These are phyloP conservation scores for Euphysa ruthae DNA, from an alignment of 30 jellyfish, hydroid and myxozoan species.

Conservation along the genomic window DNA sequence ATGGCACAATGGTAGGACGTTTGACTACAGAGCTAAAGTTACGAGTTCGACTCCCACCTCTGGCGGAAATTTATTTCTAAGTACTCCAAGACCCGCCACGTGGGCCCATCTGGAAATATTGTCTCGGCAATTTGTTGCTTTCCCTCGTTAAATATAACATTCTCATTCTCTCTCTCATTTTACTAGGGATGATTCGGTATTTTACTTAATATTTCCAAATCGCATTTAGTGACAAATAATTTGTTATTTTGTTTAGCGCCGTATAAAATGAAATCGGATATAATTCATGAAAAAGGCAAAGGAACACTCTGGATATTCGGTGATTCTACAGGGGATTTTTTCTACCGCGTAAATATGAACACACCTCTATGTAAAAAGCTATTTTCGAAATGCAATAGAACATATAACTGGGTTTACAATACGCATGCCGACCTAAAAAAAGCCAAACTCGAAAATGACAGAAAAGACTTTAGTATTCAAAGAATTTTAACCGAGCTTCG, in stretches of 20 bases:
- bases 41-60: too few species aligned
- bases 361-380: constrained; percentile 56
- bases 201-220: too few species aligned
- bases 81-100: too few species aligned
- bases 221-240: too few species aligned
- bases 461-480: constrained; percentile 68
- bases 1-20: too few species aligned
- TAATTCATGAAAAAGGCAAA: constrained; percentile 21
- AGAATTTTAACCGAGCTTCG: constrained; percentile 58
- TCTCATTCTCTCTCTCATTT: too few species aligned
- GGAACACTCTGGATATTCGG: constrained; percentile 93
- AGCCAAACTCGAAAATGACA: constrained; percentile 62
- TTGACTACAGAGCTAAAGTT: too few species aligned
- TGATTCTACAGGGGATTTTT: constrained; percentile 89
- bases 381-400: constrained; percentile 58
- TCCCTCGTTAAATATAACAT: too few species aligned
- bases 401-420: constrained; percentile 89
- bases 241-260: constrained; percentile 30
- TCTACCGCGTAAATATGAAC: constrained; percentile 52
- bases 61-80: too few species aligned
- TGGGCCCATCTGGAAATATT: too few species aligned
- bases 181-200: too few species aligned
- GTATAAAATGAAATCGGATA: background rate
- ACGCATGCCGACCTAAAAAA: constrained; percentile 44
- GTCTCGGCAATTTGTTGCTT: too few species aligned